Base-by-base conservation (phyloP, 2,113 vertebrate species). In the Hippocampus zosterae region DNA sequence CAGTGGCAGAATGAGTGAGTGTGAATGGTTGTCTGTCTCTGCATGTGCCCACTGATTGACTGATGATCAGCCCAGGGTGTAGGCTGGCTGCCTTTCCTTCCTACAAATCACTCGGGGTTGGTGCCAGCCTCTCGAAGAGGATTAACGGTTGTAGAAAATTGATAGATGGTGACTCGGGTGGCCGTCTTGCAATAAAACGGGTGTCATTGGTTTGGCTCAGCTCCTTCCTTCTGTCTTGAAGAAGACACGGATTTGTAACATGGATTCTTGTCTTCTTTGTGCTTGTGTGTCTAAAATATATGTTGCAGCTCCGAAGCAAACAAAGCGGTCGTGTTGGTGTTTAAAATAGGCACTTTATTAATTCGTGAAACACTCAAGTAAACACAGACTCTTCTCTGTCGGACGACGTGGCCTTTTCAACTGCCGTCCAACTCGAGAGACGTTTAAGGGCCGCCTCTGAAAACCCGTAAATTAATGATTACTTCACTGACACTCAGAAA, bases 1-100 rank as follows among this genome's bases (percentile, higher is more conserved):
- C 57, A 60, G 27, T 60, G 57, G 27, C 57, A 60, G 25, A 33
- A 60, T 60, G 57, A 60, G 7, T 57, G 55, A 27, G 55, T 27
- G 23, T 57, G 23, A 57, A 57, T 57, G 55, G 55, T 57, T 57
- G 55, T 60, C 27, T 60, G 57, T 33, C 57, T 15, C 23, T 60
- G 55, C 29, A 33, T 18, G 27, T 60, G 27, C 27, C 57, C 27
- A 13, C 16, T 33, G 57, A 60, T 33, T 33, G 55, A 57, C 1
- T 25, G 29, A 23, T 60, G 57, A 60, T 60, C 57, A 29, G 25
- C 57, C 6, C 57, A 60, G 7, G 27, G 25, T 57, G n/a, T 57
- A 13, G 55, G 55, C 55, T 57, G 55, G 55, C 55, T 57, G 55
- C 11, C 12, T 57, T 57, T 27, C 11, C 55, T 27, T 57, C 27